phyloP scores from a whole-genome alignment of 2,888 invertebrate species.

The Scrobipalpa costella region DNA sequence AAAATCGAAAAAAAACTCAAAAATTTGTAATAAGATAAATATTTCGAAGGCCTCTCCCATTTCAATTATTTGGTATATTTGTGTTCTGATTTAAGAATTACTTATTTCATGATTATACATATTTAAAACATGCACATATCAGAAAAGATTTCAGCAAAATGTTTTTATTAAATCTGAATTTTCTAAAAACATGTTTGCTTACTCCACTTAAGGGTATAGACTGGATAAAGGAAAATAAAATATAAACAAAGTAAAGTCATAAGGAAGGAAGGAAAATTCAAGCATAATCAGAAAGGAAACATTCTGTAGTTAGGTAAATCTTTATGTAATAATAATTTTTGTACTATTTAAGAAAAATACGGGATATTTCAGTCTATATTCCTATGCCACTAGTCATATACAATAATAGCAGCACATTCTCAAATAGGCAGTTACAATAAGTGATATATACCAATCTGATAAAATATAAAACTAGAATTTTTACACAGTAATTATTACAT shows the following conservation, averaged over 20 bases:
- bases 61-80: slow-evolving; percentile 23
- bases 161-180: slow-evolving; percentile 44
- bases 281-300: slow-evolving; percentile 3
- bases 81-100: slow-evolving; percentile 35
- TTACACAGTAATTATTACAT: slow-evolving; percentile 33
- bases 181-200: slow-evolving; percentile 51
- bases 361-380: slow-evolving; percentile 43
- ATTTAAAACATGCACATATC: slow-evolving; percentile 52
- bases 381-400: slow-evolving; percentile 68
- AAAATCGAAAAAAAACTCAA: background rate
- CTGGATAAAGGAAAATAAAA: slow-evolving; percentile 36
- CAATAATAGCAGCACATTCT: slow-evolving; percentile 66
- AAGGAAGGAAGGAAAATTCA: background rate
- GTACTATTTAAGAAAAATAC: background rate
- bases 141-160: slow-evolving; percentile 59
- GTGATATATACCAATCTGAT: slow-evolving; percentile 53
- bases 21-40: background rate
- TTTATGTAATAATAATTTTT: background rate
- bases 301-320: slow-evolving; percentile 15
- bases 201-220: slow-evolving; percentile 48
- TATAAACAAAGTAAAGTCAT: slow-evolving; percentile 7
- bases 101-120: slow-evolving; percentile 49
- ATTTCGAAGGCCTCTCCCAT: slow-evolving; percentile 4
- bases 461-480: slow-evolving; percentile 26
- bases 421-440: slow-evolving; percentile 56